These are phyloP conservation scores for Campoletis raptor DNA, from an alignment of 2,888 invertebrate genomes.

Conservation along the genomic window DNA sequence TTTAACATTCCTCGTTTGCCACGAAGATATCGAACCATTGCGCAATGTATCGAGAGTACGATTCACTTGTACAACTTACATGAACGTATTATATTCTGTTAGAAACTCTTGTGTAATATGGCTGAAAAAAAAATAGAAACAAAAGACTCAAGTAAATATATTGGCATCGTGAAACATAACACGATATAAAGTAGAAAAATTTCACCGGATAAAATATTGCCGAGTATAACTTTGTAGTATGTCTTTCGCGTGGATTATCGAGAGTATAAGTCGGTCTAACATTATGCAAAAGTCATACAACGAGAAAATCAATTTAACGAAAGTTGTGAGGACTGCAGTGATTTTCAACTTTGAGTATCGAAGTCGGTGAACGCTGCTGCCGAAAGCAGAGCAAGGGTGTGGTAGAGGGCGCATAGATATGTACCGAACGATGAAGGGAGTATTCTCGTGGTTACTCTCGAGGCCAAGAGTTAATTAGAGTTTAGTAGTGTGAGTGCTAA, in stretches of 20 bases:
- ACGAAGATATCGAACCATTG: slow-evolving; percentile 40
- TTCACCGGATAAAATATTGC: background rate
- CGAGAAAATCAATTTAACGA: background rate
- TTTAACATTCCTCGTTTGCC: slow-evolving; percentile 74
- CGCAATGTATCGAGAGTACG: slow-evolving; percentile 18
- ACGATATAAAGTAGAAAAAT: background rate
- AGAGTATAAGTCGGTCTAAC: slow-evolving; percentile 5
- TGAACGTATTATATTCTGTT: background rate
- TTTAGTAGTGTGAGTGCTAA: slow-evolving; percentile 37
- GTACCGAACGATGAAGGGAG: slow-evolving; percentile 14
- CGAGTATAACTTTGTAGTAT: background rate
- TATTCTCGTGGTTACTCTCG: slow-evolving; percentile 62
- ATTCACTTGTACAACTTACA: background rate
- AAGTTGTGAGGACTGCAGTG: background rate
- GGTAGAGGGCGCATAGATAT: slow-evolving; percentile 6
- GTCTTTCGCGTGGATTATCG: background rate
- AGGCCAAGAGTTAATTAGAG: slow-evolving; percentile 70
- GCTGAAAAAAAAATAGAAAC: background rate
- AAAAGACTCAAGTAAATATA: background rate
- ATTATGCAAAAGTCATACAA: background rate
- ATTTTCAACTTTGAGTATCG: slow-evolving; percentile 20
- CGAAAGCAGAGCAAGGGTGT: slow-evolving; percentile 29
- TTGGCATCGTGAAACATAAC: background rate
- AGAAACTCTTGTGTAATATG: background rate
- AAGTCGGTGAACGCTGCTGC: background rate